Base-by-base conservation (phyloP, 2,888 invertebrate species). In the Ectobius pallidus region DNA sequence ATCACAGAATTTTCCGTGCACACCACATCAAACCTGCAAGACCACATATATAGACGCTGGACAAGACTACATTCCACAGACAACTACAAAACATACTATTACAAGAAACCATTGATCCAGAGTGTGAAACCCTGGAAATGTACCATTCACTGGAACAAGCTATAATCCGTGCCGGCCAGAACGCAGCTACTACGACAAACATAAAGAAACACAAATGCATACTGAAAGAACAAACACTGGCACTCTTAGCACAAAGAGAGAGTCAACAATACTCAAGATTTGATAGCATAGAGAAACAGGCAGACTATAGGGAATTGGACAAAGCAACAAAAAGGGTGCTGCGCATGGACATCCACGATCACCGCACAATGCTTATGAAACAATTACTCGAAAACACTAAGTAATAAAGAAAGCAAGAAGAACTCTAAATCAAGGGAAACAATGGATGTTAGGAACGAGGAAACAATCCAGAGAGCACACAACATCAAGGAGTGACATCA, bases 381-480 rank as follows among this genome's bases (percentile, higher is more conserved):
- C 9, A 46, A 46, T 14, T 46, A 11, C 46, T 46, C 46, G 46
- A 46, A n/a, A 46, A 46, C 46, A 46, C 46, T 7, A 46, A n/a
- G n/a, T 46, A n/a, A 46, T n/a, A n/a, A 46, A n/a, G n/a, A 46
- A 46, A 4, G 46, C 18, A 46, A 46, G 46, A n/a, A 46, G n/a
- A n/a, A 46, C 9, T n/a, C n/a, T 46, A 11, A 46, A 3, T n/a
- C 46, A n/a, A n/a, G 46, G 46, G 11, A 46, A 46, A n/a, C 46
- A 46, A n/a, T 46, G 46, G 46, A 46, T 46, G 46, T n/a, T 46
- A n/a, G 46, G 46, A 46, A n/a, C 46, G 11, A 46, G n/a, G 46
- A 46, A 46, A n/a, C 11, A 7, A 3, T 46, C 18, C n/a, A n/a
- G 46, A 7, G n/a, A 46, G 3, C 46, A 4, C 11, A n/a, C 18